Base-by-base conservation (phyloP, 2,888 invertebrate genomes). In the Osmoderma eremita region DNA sequence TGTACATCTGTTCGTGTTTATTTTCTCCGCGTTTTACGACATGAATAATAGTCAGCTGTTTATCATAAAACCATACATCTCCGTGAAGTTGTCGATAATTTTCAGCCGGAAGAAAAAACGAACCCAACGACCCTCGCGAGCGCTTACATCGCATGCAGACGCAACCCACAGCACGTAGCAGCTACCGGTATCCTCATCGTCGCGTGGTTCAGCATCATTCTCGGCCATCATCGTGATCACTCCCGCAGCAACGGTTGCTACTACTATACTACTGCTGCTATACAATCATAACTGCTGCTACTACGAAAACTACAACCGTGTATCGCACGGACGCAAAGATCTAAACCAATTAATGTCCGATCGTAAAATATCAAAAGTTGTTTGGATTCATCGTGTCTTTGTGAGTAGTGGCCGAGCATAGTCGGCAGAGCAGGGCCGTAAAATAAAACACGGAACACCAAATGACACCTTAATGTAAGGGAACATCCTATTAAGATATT, bases 401-500 rank as follows among this genome's bases (percentile, higher is more conserved):
- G 58, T 61, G 30, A 30, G 56, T 41, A 22, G 45, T 61, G 58
- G 45, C 15, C 18, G 48, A 48, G 45, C 24, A 45, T 61, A 61
- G 30, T 8, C 56, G 56, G 56, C 56, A 58, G 58, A 24, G 45
- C 45, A 17, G 30, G 54, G 58, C 45, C 58, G 45, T 61, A 61
- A 61, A 45, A 61, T 45, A 36, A 61, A 61, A 61, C 42, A 39
- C 54, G 54, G 54, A 54, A 54, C 39, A 45, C 58, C 45, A 45
- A 61, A 61, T 45, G 58, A 61, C 58, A 61, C 58, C 58, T 61
- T 45, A 61, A 61, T 61, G 58, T 61, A 61, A 61, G 45, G 58
- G 58, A 61, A 61, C 58, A 61, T 61, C 58, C 58, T 61, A 61
- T 61, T 61, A 61, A 61, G 58, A 61, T 61, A 61, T 61, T 61